Conservation (phyloP, 2,888 invertebrate species). For the Drosophila anomelani region DNA sequence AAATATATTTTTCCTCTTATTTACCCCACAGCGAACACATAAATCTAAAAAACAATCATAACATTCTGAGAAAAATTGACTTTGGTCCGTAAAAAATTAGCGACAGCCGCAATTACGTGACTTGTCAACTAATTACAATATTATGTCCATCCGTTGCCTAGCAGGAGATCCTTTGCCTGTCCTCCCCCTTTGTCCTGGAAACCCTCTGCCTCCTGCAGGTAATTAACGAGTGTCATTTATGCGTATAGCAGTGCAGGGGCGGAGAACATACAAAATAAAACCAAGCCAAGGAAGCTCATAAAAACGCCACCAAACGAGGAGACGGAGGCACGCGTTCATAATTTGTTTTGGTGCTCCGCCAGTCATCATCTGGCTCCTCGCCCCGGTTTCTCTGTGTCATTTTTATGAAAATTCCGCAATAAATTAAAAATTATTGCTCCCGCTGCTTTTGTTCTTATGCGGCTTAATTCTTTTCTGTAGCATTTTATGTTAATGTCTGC, state of each 20-base stretch:
- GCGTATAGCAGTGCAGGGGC: conserved; percentile 41
- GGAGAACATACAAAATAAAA: neutral
- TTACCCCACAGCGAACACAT: neutral
- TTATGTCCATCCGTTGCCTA: conserved; percentile 65
- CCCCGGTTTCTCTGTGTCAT: conserved; percentile 44
- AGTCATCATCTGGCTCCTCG: conserved; percentile 21
- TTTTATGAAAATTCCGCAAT: conserved; percentile 75
- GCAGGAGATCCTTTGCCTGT: conserved; percentile 16
- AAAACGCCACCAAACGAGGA: conserved; percentile 63
- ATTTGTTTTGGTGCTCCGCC: conserved; percentile 62
- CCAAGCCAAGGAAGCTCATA: conserved; percentile 62
- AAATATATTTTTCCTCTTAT: neutral
- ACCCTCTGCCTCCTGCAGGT: conserved; percentile 44
- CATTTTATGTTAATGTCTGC: conserved; percentile 68
- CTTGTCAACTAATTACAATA: conserved; percentile 81
- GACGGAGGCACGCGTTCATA: conserved; percentile 70
- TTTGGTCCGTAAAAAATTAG: conserved; percentile 33
- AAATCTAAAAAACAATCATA: conserved; percentile 27
- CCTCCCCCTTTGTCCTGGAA: neutral
- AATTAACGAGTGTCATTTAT: conserved; percentile 77
- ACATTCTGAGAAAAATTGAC: conserved; percentile 12
- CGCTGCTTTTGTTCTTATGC: conserved; percentile 59
- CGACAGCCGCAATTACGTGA: conserved; percentile 76
- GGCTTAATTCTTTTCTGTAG: conserved; percentile 64
- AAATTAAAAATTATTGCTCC: conserved; percentile 76